A percentile compares a stretch with the other conserved stretches of the same genome.
Evolutionary conservation across 2,797 vertebrate species (phyloP).

Genomic region (Smutsia gigantea): DNA sequence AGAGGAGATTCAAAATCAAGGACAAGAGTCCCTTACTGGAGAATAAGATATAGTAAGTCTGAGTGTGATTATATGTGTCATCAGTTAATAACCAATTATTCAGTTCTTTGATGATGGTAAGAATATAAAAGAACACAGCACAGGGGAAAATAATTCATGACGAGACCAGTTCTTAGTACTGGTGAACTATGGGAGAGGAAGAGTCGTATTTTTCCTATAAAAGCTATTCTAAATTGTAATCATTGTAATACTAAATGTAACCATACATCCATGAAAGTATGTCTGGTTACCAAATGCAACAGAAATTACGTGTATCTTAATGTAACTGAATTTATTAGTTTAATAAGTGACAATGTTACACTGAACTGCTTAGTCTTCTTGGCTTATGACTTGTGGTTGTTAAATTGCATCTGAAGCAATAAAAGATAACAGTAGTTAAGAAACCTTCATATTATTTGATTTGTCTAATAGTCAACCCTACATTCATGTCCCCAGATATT

Average conservation of each 20-base stretch:
- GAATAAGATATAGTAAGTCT: background rate
- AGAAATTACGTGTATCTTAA: background rate
- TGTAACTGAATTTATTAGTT: background rate
- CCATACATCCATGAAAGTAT: background rate
- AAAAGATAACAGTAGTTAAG: background rate
- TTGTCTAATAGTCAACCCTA: background rate
- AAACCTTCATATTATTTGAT: background rate
- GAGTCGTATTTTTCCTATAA: background rate
- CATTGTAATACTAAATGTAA: background rate
- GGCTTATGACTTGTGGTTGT: background rate
- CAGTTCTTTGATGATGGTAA: background rate
- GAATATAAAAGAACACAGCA: background rate
- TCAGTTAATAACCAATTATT: too few relatives aligned
- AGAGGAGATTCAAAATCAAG: background rate
- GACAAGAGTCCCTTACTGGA: background rate
- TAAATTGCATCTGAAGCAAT: background rate
- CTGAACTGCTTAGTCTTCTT: background rate
- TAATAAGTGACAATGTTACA: background rate
- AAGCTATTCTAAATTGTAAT: background rate
- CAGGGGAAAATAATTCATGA: background rate
- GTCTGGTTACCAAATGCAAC: background rate
- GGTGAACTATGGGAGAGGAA: background rate
- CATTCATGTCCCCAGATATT: background rate
- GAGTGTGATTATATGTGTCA: background rate
- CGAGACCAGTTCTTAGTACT: background rate